Percentiles rank a stretch among this genome's conserved stretches.
Conservation (phyloP, 1,140 invertebrate species). For the Drosophila tsacasi region DNA sequence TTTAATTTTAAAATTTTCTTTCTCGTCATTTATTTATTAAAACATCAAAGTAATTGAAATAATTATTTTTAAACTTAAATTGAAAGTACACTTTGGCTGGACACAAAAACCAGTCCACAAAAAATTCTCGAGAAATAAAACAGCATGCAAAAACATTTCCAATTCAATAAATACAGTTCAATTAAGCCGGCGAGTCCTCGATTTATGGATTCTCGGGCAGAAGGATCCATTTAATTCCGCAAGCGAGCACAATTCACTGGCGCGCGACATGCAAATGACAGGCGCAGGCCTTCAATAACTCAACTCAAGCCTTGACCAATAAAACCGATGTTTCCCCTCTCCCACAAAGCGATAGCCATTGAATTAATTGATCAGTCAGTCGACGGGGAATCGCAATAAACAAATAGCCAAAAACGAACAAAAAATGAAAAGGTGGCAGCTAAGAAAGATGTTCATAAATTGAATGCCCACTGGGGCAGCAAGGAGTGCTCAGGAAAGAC, state of each 20-base stretch:
- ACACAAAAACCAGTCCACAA: neutral
- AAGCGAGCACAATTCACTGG: conserved; percentile 42
- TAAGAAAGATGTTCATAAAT: conserved; percentile 55
- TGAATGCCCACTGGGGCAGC: conserved; percentile 14
- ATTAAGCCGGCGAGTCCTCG: conserved; percentile 26
- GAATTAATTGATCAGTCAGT: conserved; percentile 70
- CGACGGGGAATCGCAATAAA: conserved; percentile 47
- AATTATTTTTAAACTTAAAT: no score
- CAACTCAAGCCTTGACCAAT: conserved; percentile 44
- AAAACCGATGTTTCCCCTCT: conserved; percentile 20
- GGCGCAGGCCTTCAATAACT: conserved; percentile 48
- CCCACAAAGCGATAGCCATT: conserved; percentile 41
- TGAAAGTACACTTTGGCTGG: no score
- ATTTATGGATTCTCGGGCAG: conserved; percentile 40
- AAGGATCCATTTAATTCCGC: conserved; percentile 56
- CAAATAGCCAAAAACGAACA: conserved; percentile 39
- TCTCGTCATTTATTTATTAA: no score
- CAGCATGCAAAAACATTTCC: conserved; percentile 26
- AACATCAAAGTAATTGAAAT: no score
- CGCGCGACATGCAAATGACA: conserved; percentile 67
- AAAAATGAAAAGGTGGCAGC: neutral
- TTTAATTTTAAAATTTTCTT: no score
- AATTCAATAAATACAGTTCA: conserved; percentile 31
- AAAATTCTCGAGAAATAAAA: neutral
- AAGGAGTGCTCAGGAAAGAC: conserved; percentile 1